These are phyloP conservation scores for Myrmophylax atrothorax DNA, from an alignment of 2,113 vertebrate genomes.

Conservation along the genomic window DNA sequence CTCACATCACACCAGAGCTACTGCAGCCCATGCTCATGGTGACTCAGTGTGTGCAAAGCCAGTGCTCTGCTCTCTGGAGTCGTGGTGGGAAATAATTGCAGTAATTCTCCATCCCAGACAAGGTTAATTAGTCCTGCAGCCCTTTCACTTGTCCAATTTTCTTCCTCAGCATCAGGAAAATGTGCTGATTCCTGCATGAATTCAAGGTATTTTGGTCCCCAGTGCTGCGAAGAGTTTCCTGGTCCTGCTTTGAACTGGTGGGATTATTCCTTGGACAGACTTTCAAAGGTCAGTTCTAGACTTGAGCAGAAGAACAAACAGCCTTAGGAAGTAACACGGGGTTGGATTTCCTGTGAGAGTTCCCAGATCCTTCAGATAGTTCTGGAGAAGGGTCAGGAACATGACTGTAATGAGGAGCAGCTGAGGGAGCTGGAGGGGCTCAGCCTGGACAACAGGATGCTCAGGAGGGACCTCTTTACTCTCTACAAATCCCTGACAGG, in stretches of 20 bases:
- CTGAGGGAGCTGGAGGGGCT: not conserved
- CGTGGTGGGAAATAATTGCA: not conserved
- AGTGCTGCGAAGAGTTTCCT: not conserved
- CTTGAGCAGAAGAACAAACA: not conserved
- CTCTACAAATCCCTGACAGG: not conserved
- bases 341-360: not conserved
- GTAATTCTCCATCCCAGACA: not conserved
- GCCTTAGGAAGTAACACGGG: not conserved
- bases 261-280: not conserved
- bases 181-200: not conserved
- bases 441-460: not conserved
- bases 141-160: not conserved
- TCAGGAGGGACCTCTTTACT: fast-evolving
- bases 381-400: fast-evolving
- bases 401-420: not conserved
- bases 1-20: not conserved
- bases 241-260: not conserved
- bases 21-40: not conserved
- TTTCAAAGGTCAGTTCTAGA: not conserved
- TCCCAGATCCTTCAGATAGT: not conserved
- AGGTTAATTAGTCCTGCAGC: not conserved
- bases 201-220: not conserved
- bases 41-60: not conserved
- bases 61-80: not conserved
- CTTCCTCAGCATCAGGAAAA: not conserved